A percentile compares a stretch with the other conserved stretches of the same genome.
Conservation (phyloP, 2,113 vertebrate genomes). For the Vombatus ursinus region DNA sequence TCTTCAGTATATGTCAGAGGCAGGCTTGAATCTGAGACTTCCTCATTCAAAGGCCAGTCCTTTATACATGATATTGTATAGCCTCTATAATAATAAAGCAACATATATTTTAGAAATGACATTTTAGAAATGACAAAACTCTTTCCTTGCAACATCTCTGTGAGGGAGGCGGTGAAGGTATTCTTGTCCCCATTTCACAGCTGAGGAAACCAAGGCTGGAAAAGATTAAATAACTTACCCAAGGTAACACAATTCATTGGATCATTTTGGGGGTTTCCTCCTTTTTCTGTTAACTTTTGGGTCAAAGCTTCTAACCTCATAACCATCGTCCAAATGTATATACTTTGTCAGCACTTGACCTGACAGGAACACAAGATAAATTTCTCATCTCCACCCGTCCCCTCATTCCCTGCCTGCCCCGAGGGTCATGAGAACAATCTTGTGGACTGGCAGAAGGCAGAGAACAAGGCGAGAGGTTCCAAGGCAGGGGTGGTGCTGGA, state of each 20-base stretch:
- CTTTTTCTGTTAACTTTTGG: constrained; percentile 4
- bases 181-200: not conserved
- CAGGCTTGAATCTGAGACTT: not conserved
- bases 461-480: constrained; percentile 29
- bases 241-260: not conserved
- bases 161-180: not conserved
- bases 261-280: not conserved
- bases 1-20: not conserved
- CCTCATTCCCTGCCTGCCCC: not conserved
- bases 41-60: not conserved
- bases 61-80: not conserved
- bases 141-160: not conserved
- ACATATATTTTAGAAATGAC: not conserved
- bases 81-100: not conserved
- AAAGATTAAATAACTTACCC: not conserved
- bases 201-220: not conserved
- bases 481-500: not conserved
- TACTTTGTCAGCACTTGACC: not conserved
- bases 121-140: not conserved
- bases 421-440: constrained; percentile 36
- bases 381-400: not conserved
- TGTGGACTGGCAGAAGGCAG: constrained; percentile 40
- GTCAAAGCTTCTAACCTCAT: not conserved
- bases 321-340: not conserved
- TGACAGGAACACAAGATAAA: not conserved